These are phyloP conservation scores for Stichopus horrens DNA, from an alignment of 53 echinoderm and acorn worm species.

Conservation along the genomic window DNA sequence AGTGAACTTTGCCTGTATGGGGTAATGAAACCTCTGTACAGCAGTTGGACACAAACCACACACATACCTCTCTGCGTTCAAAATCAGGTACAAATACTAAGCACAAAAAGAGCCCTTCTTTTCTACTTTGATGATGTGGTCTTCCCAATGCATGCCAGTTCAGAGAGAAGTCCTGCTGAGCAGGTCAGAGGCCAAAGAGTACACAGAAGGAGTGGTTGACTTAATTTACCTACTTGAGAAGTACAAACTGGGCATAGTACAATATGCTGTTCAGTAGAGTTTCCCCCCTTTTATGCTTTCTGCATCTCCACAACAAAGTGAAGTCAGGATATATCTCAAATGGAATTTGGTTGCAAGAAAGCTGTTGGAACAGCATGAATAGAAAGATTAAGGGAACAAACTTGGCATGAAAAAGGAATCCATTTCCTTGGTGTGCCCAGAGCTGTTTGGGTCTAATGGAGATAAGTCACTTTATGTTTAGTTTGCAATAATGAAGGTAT, in stretches of 20 bases:
- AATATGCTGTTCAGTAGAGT: constrained; percentile 7
- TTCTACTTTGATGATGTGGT: constrained; percentile 35
- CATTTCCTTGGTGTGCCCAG: not conserved
- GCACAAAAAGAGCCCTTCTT: constrained; percentile 24
- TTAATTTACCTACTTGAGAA: constrained; percentile 37
- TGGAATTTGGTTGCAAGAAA: not conserved
- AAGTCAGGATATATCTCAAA: constrained; percentile 13
- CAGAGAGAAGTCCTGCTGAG: constrained; percentile 21
- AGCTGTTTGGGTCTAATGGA: constrained; percentile 22
- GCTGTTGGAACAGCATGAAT: not conserved
- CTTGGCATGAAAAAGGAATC: constrained; percentile 15
- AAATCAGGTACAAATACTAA: not conserved
- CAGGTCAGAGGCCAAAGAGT: constrained; percentile 25
- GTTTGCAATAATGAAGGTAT: constrained; percentile 4
- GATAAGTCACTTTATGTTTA: constrained; percentile 32
- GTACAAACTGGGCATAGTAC: constrained; percentile 12
- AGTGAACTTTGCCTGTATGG: constrained; percentile 42
- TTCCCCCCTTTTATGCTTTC: constrained; percentile 8
- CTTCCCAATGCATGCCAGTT: constrained; percentile 15
- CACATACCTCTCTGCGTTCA: not conserved
- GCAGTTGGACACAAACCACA: not conserved
- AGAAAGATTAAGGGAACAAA: constrained; percentile 10
- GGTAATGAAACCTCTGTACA: constrained; percentile 5
- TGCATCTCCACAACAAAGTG: constrained; percentile 23
- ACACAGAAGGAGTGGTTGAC: constrained; percentile 37